Evolutionary conservation across 1,140 invertebrate genomes (phyloP).

Genomic region (Physella acuta): DNA sequence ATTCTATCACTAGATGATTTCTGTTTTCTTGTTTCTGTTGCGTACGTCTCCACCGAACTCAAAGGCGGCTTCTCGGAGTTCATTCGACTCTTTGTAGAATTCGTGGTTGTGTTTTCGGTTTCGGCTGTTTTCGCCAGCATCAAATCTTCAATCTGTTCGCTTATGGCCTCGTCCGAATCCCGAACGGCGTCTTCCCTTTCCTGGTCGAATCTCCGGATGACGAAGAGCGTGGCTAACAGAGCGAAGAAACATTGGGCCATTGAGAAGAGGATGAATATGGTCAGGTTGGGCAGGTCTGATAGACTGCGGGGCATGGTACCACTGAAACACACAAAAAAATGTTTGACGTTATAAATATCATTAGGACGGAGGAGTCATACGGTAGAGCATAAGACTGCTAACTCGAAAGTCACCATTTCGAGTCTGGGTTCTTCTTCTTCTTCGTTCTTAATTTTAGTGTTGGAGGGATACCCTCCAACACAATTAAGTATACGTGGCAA

Average conservation of each 20-base stretch:
- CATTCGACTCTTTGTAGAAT: too few species aligned
- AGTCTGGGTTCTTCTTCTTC: neutral
- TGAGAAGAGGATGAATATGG: neutral
- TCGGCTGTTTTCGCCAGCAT: too few species aligned
- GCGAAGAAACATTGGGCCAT: neutral
- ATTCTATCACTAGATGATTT: too few species aligned
- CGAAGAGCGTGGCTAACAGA: neutral
- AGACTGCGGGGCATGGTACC: neutral
- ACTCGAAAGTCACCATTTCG: neutral
- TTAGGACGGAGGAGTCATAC: neutral
- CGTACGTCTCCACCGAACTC: too few species aligned
- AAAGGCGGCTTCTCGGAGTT: too few species aligned
- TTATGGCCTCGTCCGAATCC: too few species aligned
- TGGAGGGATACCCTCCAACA: too few species aligned
- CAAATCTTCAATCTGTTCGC: too few species aligned
- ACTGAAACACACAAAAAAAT: neutral
- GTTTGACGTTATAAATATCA: neutral
- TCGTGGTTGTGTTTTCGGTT: too few species aligned
- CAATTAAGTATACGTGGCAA: too few species aligned
- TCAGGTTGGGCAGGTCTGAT: neutral
- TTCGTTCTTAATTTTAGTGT: too few species aligned
- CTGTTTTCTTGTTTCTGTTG: too few species aligned
- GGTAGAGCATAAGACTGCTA: neutral
- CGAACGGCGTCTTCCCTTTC: neutral
- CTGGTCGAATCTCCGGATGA: neutral